Evolutionary conservation across 2,113 vertebrate genomes (phyloP), one percentile per base, ranked within the genome.

Genomic region (Laticauda laticaudata): DNA sequence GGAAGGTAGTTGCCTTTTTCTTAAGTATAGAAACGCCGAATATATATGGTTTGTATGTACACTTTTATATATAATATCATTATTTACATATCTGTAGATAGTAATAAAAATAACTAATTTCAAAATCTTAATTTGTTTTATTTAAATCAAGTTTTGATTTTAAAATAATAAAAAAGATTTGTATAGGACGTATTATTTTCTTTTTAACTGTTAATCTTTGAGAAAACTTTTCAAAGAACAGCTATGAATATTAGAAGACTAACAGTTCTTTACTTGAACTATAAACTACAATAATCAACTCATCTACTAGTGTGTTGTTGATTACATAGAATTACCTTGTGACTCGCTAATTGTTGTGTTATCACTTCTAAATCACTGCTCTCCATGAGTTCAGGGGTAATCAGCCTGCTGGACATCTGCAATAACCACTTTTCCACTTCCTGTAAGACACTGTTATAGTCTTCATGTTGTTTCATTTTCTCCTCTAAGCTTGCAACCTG

Each of bases 361-460:
- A 99, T 98, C 91, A 97, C 97, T 96, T 99, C 99, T 59, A 99
- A 97, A 95, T 91, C 98, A 81, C 97, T 97, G 3, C 96, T 97
- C 94, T 98, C 98, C 93, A 98, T 96, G 23, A 99, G 98, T 91
- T 99, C 99, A 15, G 98, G 98, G 1, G 98, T 98, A 95, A 99
- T 98, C 97, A 99, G 97, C 92, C 98, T 97, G 97, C 98, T 98
- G 11, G 99, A 99, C 98, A 99, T 99, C 96, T 99, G 99, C 45
- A 99, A 97, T 86, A 99, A 97, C 99, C 99, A 99, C 86, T 98
- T 99, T 90, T 99, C 99, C 8, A 98, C 98, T 94, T 99, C 99
- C 95, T 99, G 99, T 39, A 99, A 98, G 92, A 99, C 98, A 20
- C 97, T 97, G 20, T 99, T 98, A 93, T 99, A 99, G 29, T 97